Evolutionary conservation across 2,797 vertebrate species (phyloP), one percentile per base, ranked within the genome.

Genomic region (Euphonia xanthogaster): DNA sequence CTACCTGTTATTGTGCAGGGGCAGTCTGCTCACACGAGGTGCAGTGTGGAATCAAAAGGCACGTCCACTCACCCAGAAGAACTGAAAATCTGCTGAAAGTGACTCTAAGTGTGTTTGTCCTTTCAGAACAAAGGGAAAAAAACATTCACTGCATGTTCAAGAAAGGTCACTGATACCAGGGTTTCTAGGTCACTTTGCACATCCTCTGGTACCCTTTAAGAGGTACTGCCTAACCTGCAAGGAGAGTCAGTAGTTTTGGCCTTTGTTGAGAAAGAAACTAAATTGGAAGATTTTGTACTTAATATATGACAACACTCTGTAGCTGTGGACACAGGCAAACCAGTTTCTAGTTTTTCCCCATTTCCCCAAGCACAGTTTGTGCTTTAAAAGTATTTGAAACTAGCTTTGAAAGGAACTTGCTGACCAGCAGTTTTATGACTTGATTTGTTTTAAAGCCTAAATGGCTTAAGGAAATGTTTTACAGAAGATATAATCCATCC

Each of bases 391-490:
- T 94, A 67, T 91, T 86, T 81, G 62, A 94, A 96, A 61, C 74
- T 87, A 93, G 94, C 65, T 96, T 92, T 84, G 35, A 77, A 93
- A 92, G 50, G 70, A 96, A 93, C 62, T 76, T 97, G 92, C 96
- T 97, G 97, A 96, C 95, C 82, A 90, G 80, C 78, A 91, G 77
- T 95, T 96, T 96, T 89, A 72, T 77, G 40, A 86, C 85, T 95
- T 94, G 88, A 95, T 97, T 97, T 95, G 87, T 95, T 97, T 95
- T 89, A 97, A 93, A 94, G 83, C 91, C 85, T 72, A 84, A 93
- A 93, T 86, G 72, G 94, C 94, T 96, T 96, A 94, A 80, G 94
- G 93, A 94, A 94, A 86, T 90, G 80, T 93, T 95, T 96, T 93
- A 67, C 57, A 72, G 80, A 86, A 93, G 73, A 66, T 90, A n/a